Base-by-base conservation (phyloP, 2,888 invertebrate genomes). In the Leucania comma region DNA sequence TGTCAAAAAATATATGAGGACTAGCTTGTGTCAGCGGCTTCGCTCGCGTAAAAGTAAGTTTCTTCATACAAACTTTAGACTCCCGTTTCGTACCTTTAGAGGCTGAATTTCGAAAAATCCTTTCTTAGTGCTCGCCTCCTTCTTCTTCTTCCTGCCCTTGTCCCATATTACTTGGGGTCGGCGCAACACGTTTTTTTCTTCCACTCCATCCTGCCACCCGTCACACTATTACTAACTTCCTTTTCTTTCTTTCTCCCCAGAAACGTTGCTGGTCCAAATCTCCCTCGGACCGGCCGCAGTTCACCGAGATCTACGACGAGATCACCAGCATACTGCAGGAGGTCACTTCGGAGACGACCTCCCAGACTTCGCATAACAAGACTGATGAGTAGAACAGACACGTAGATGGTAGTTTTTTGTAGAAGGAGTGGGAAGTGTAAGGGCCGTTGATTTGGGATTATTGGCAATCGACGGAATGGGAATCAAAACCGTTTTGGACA, bases 211-310 rank as follows among this genome's bases (percentile, higher is more conserved):
- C n/a, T n/a, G n/a, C n/a, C n/a, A n/a, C n/a, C n/a, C n/a, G n/a
- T n/a, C n/a, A n/a, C n/a, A n/a, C n/a, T n/a, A n/a, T n/a, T n/a
- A n/a, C n/a, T n/a, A 48, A 48, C 46, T 1, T 48, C 8, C 26
- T 20, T 29, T 29, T 0, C 4, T 14, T 3, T 17, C 46, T 29
- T 38, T 51, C 38, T n/a, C 65, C 48, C 12, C 94, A 97, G 95
- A 95, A 95, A 87, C 95, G 96, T 9, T 97, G 98, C 81, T 97
- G 97, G 97, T 96, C 97, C 72, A 92, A 94, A 22, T 97, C 97
- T n/a, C 97, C 97, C 0, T 90, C 97, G 5, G 97, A 97, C 65
- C 94, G 98, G 74, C 98, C 98, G 0, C 97, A 97, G 12, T 98
- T 98, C 90, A 94, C 97, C 1, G 96, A 97, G 46, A 93, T 97